These are phyloP conservation scores for Phalacrocorax carbo DNA, from an alignment of 2,113 vertebrate genomes.

Conservation along the genomic window DNA sequence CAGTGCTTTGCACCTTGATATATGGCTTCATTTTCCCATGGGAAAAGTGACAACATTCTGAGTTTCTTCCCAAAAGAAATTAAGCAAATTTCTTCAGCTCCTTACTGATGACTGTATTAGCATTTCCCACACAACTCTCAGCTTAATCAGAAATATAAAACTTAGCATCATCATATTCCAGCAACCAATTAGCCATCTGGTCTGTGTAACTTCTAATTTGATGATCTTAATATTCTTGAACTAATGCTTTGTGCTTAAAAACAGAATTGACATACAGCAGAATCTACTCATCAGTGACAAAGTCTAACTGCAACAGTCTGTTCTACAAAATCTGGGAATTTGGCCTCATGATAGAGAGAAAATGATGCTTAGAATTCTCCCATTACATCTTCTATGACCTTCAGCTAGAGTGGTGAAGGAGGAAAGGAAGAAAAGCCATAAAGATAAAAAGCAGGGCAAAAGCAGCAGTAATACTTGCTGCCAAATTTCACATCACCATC, in stretches of 20 bases:
- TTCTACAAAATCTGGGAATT: not conserved
- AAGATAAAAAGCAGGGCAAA: constrained; percentile 6
- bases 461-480: not conserved
- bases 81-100: not conserved
- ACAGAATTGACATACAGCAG: not conserved
- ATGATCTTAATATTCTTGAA: not conserved
- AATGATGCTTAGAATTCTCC: not conserved
- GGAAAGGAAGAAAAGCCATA: not conserved
- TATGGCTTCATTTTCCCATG: not conserved
- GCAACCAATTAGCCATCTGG: constrained; percentile 49
- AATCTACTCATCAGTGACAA: not conserved
- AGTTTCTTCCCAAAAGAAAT: not conserved
- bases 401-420: not conserved
- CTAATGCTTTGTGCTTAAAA: constrained; percentile 6
- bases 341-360: not conserved
- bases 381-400: not conserved
- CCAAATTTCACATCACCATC: constrained; percentile 24
- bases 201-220: not conserved
- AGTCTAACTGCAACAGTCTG: not conserved
- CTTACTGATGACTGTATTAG: not conserved
- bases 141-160: constrained; percentile 28
- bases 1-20: not conserved
- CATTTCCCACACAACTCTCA: constrained; percentile 14
- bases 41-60: not conserved
- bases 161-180: constrained; percentile 31